A percentile compares a stretch with the other conserved stretches of the same genome.
phyloP scores from a whole-genome alignment of 2,113 vertebrate genomes.

The Ursus arctos region DNA sequence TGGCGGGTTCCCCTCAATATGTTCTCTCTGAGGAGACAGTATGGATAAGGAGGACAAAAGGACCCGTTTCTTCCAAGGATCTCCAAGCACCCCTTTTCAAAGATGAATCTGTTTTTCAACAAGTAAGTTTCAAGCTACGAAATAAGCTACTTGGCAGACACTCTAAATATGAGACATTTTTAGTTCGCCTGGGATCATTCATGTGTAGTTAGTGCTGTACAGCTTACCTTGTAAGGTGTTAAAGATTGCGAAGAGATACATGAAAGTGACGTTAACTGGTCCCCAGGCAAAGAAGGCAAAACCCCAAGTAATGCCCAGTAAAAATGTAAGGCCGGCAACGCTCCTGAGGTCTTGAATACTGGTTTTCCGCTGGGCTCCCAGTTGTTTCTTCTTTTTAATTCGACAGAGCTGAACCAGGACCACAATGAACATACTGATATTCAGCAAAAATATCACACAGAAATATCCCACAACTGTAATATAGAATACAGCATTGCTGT shows the following conservation, averaged over 20 bases:
- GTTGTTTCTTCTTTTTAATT: conserved; percentile 96
- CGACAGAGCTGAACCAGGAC: conserved; percentile 96
- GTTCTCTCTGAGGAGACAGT: not conserved
- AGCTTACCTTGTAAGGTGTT: conserved; percentile 97
- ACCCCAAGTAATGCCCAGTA: conserved; percentile 98
- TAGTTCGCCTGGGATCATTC: not conserved
- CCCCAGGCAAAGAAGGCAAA: conserved; percentile 97
- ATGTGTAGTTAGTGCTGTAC: not conserved
- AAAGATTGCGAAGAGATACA: conserved; percentile 97
- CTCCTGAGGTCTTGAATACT: conserved; percentile 93
- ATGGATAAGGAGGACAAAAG: not conserved
- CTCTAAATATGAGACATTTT: conserved; percentile 38
- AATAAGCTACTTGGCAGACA: conserved; percentile 7
- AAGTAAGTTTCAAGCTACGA: not conserved
- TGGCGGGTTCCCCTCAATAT: not conserved
- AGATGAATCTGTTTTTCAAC: not conserved
- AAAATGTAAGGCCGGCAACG: conserved; percentile 92
- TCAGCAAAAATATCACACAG: conserved; percentile 92
- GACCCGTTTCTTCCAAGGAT: conserved; percentile 47
- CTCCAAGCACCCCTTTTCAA: conserved; percentile 31
- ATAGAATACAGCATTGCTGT: conserved; percentile 92
- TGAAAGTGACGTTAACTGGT: conserved; percentile 92
- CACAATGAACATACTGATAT: conserved; percentile 95
- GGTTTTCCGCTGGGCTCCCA: conserved; percentile 92
- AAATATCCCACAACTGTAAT: conserved; percentile 96